These are phyloP conservation scores for Xiphorhynchus elegans DNA, from an alignment of 2,113 vertebrate genomes.

Conservation along the genomic window DNA sequence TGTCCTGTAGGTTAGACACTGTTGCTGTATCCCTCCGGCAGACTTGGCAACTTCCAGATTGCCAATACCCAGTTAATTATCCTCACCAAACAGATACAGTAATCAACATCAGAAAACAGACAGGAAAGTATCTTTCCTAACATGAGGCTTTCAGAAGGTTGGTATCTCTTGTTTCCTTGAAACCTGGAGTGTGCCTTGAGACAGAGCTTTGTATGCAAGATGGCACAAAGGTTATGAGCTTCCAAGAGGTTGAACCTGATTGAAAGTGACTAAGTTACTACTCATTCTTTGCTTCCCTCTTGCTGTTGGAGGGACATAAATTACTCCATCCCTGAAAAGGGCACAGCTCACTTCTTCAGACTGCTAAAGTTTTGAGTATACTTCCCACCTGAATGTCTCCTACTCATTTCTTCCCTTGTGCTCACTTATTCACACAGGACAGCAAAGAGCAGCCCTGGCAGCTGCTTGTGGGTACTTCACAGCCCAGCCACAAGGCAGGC, in stretches of 20 bases:
- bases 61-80: background rate
- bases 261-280: background rate
- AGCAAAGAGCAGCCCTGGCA: background rate
- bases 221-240: background rate
- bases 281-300: background rate
- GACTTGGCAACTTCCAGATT: background rate
- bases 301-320: background rate
- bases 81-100: rapidly evolving
- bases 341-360: background rate
- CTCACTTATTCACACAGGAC: rapidly evolving
- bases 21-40: background rate
- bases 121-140: background rate
- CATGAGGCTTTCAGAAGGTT: background rate
- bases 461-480: background rate
- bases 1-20: background rate
- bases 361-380: background rate
- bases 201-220: background rate
- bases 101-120: background rate
- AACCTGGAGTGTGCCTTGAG: background rate
- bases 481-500: background rate
- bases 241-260: background rate
- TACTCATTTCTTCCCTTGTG: background rate
- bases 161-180: background rate
- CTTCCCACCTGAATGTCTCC: background rate
- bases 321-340: background rate